Conservation (phyloP, 2,888 invertebrate species). For the Hypsopygia costalis region DNA sequence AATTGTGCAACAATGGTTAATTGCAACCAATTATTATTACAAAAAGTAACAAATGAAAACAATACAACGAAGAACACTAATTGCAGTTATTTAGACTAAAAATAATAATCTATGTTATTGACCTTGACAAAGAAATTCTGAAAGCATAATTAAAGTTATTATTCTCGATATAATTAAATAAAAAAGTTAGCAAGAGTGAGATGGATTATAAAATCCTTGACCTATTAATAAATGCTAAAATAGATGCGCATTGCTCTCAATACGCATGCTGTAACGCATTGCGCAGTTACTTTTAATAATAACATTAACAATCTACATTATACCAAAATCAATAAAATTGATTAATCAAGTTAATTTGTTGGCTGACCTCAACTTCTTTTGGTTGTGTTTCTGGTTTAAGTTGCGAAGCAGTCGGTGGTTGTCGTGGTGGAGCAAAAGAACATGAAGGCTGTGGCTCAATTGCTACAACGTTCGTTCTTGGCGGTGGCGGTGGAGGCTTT, state of each 20-base stretch:
- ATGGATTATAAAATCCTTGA: slow-evolving; percentile 65
- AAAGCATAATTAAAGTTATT: background rate
- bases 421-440: slow-evolving; percentile 49
- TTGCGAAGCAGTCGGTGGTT: slow-evolving; percentile 40
- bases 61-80: no score
- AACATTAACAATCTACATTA: slow-evolving; percentile 20
- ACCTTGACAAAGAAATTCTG: background rate
- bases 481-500: slow-evolving; percentile 33
- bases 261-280: slow-evolving; percentile 52
- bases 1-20: background rate
- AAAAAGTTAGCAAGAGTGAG: slow-evolving; percentile 18
- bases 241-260: slow-evolving; percentile 69
- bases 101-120: background rate
- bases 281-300: slow-evolving; percentile 45
- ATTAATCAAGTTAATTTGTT: slow-evolving; percentile 21
- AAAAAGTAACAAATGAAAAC: background rate
- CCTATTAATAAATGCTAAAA: slow-evolving; percentile 70
- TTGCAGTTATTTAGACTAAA: background rate
- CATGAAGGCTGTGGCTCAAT: slow-evolving; percentile 63
- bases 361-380: slow-evolving; percentile 76
- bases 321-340: background rate
- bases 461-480: slow-evolving; percentile 28
- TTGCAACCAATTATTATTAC: background rate
- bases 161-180: background rate
- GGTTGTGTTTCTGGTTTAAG: slow-evolving; percentile 60